Evolutionary conservation across 1,140 invertebrate genomes (phyloP), one percentile per base, ranked within the genome.

Genomic region (Caenorhabditis briggsae): DNA sequence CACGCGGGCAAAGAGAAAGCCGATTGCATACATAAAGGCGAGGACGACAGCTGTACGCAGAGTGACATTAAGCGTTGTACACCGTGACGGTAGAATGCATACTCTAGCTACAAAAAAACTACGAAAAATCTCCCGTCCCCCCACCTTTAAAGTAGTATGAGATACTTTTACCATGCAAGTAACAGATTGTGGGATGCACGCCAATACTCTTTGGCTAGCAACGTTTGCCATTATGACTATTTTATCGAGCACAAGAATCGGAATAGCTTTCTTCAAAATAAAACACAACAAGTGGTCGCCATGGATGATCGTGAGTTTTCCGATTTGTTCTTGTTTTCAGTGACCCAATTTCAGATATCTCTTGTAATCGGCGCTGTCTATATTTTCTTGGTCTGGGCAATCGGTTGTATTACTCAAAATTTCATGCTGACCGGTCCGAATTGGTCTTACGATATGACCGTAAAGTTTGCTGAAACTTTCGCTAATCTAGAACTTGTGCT

Each of bases 141-240:
- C n/a, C n/a, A n/a, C n/a, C 20, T n/a, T 33, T 33, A 33, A n/a
- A 33, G 33, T 33, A 33, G 33, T 33, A 2, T 33, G 33, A 1
- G 33, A 33, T 33, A 33, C 3, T 33, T 33, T 33, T 33, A 33
- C 1, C 1, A 33, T 33, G 33, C 1, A 33, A 33, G 33, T 33
- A 33, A 33, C 46, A 78, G 70, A 78, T 78, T 23, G 46, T 78
- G 7, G 70, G 70, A 11, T 78, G 70, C n/a, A 78, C 70, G 70
- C 46, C 1, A 78, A 78, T 46, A 78, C 70, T 11, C 46, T 78
- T 8, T 78, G 70, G 70, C 43, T 78, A 20, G 43, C 46, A 11
- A 78, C 70, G 0, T 78, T 78, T 50, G 46, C 50, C n/a, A 78
- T 78, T 12, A 78, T 78, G 20, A 8, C 70, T 18, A 53, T 78